Evolutionary conservation across 2,797 vertebrate genomes (phyloP).

Genomic region (Acanthurus tractus): DNA sequence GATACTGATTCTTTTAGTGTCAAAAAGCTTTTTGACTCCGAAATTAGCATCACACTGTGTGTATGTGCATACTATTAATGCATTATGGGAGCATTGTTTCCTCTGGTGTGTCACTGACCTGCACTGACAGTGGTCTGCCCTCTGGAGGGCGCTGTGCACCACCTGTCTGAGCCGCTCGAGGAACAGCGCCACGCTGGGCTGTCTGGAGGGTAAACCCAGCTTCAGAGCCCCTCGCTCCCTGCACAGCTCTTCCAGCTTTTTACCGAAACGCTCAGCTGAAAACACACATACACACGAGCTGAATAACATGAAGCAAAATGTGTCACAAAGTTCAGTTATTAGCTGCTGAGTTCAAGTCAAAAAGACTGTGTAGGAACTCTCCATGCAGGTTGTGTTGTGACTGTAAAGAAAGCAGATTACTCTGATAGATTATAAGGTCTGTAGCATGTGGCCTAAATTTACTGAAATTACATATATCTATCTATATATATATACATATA

Average conservation of each 20-base stretch:
- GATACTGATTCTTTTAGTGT: not conserved
- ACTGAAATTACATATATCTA: conserved; percentile 21
- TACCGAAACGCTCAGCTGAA: conserved; percentile 88
- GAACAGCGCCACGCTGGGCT: conserved; percentile 85
- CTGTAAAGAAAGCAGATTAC: not conserved
- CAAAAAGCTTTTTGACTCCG: not conserved
- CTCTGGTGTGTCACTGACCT: conserved; percentile 66
- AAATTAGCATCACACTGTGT: not conserved
- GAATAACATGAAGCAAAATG: not conserved
- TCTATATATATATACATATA: not conserved
- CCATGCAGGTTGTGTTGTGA: not conserved
- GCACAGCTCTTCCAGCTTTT: conserved; percentile 89
- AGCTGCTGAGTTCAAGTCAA: not conserved
- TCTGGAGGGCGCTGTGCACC: conserved; percentile 80
- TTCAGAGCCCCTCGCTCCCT: conserved; percentile 83
- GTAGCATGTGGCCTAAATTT: not conserved
- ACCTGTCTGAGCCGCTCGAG: conserved; percentile 84
- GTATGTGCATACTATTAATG: not conserved
- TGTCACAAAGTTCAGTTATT: not conserved
- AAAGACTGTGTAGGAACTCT: not conserved
- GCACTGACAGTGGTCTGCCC: conserved; percentile 57
- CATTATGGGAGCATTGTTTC: not conserved
- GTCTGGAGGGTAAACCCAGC: conserved; percentile 89
- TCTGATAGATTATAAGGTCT: not conserved
- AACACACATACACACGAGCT: conserved; percentile 27